phyloP scores from a whole-genome alignment of 2,888 invertebrate genomes.

The Synanthedon vespiformis region DNA sequence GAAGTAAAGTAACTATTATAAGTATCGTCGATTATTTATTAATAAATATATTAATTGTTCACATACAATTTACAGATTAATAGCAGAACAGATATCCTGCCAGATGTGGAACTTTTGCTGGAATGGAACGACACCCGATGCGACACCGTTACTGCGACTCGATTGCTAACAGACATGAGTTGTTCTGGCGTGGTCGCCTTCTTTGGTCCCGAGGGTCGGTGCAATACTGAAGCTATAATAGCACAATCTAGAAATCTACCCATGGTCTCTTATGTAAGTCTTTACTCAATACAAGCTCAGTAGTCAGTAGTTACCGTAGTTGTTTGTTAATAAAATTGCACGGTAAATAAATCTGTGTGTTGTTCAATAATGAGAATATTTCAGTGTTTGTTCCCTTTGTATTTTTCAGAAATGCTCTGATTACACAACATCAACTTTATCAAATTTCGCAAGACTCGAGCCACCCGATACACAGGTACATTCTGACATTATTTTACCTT shows the following conservation, averaged over 20 bases:
- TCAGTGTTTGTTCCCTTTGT: slow-evolving; percentile 2
- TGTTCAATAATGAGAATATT: neutral
- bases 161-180: slow-evolving; percentile 89
- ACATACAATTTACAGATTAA: slow-evolving; percentile 72
- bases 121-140: slow-evolving; percentile 89
- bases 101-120: slow-evolving; percentile 78
- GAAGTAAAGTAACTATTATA: too few relatives aligned
- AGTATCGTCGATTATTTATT: neutral
- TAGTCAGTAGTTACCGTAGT: too few relatives aligned
- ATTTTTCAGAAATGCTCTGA: slow-evolving; percentile 92
- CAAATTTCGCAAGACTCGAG: slow-evolving; percentile 93
- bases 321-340: too few relatives aligned
- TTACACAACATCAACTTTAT: slow-evolving; percentile 85
- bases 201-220: slow-evolving; percentile 95
- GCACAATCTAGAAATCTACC: slow-evolving; percentile 94
- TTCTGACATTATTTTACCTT: too few relatives aligned
- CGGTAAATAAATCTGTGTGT: too few relatives aligned
- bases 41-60: neutral
- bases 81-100: slow-evolving; percentile 75
- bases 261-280: slow-evolving; percentile 96
- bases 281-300: neutral
- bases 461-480: slow-evolving; percentile 91
- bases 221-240: slow-evolving; percentile 94
- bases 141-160: slow-evolving; percentile 85
- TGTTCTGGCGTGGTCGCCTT: slow-evolving; percentile 90